Evolutionary conservation across 2,888 invertebrate genomes (phyloP).

Genomic region (Melipona bicolor): DNA sequence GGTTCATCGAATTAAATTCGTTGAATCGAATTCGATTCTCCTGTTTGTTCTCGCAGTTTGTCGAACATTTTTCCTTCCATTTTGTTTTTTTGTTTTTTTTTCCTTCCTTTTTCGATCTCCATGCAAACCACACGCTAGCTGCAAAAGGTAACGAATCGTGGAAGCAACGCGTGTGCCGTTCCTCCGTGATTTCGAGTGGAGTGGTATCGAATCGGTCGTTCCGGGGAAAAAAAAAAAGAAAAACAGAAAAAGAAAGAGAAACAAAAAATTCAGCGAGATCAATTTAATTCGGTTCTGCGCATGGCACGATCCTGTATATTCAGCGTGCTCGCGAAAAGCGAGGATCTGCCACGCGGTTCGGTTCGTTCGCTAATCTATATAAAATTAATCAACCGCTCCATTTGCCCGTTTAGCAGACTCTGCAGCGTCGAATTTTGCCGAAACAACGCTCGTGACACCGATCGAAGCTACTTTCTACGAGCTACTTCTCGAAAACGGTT

Average conservation of each 20-base stretch:
- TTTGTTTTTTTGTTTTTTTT: neutral
- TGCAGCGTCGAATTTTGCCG: neutral
- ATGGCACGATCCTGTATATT: slow-evolving; percentile 24
- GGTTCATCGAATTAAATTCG: neutral
- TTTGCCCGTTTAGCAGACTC: slow-evolving; percentile 30
- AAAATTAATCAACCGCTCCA: slow-evolving; percentile 60
- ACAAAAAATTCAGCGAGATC: slow-evolving; percentile 56
- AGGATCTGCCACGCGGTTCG: slow-evolving; percentile 3
- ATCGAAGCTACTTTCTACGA: slow-evolving; percentile 15
- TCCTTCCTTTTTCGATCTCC: neutral
- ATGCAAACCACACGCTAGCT: neutral
- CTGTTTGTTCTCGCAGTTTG: neutral
- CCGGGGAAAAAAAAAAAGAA: slow-evolving; percentile 31
- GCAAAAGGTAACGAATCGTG: neutral
- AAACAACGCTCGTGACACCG: neutral
- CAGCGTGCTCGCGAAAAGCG: slow-evolving; percentile 9
- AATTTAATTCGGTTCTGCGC: slow-evolving; percentile 48
- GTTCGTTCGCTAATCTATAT: slow-evolving; percentile 38
- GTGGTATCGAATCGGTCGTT: neutral
- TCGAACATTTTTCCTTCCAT: neutral
- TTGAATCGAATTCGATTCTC: slow-evolving; percentile 10
- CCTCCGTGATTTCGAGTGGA: slow-evolving; percentile 26
- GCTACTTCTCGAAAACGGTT: neutral
- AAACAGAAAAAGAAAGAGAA: no score
- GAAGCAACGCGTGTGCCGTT: neutral